Evolutionary conservation across 2,888 invertebrate species (phyloP), one percentile per base, ranked within the genome.

Genomic region (Chrysomela aeneicollis): DNA sequence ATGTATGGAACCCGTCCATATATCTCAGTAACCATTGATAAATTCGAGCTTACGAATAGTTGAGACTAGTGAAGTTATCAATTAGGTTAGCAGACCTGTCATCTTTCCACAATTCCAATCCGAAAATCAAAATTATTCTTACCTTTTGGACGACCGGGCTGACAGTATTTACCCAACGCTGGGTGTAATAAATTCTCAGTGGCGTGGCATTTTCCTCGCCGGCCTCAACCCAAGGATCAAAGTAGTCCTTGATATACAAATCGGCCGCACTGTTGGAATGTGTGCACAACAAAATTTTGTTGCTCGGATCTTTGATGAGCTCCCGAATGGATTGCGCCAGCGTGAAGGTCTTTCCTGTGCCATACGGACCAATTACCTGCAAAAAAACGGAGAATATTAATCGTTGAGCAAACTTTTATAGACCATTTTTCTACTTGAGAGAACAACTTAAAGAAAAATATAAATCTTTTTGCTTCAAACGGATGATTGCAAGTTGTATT

Each of bases 201-300:
- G 93, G 93, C 32, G 87, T 85, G 0, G 90, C 89, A 72, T 89
- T 89, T 50, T 86, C 83, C 68, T 89, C 83, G 0, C 91, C 91
- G 18, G 83, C 84, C 75, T 89, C 89, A 22, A 91, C 90, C 86
- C 90, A 91, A 0, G 89, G 88, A 82, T 93, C 90, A 62, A 94
- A 86, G 81, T 93, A 94, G 75, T 94, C 93, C 76, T 91, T 91
- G 46, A 94, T 92, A 77, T 94, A 94, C 64, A 93, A 83, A 84
- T 94, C 93, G 9, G 93, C 93, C 12, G 93, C 93, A 75, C 92
- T 93, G 82, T 94, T 94, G 54, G 93, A 93, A 83, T 94, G 93
- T 1, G 94, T 94, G 79, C 94, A 94, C 59, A 94, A 89, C 67
- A 94, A 85, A 59, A 94, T 89, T 76, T 90, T 87, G 22, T 90